These are phyloP conservation scores for Mesoclemmys tuberculata DNA, from an alignment of 2,113 vertebrate species.

Conservation along the genomic window DNA sequence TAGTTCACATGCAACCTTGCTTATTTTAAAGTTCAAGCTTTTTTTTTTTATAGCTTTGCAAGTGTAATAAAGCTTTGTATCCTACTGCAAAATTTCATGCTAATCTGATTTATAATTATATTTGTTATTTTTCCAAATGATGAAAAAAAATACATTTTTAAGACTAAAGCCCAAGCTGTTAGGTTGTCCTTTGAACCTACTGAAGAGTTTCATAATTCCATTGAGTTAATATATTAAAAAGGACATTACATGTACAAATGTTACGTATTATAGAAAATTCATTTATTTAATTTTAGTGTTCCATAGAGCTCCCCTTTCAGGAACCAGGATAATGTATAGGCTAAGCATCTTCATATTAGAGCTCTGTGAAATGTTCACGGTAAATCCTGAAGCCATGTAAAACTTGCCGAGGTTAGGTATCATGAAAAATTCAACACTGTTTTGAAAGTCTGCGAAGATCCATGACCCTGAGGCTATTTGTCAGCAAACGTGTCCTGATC, in stretches of 20 bases:
- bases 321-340: background rate
- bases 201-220: background rate
- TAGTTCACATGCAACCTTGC: background rate
- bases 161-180: background rate
- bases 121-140: background rate
- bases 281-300: background rate
- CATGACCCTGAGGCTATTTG: background rate
- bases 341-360: background rate
- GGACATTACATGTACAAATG: background rate
- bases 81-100: background rate
- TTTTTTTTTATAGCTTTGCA: background rate
- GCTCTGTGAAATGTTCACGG: background rate
- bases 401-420: background rate
- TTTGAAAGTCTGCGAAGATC: background rate
- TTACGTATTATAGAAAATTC: rapidly evolving
- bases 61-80: slow-evolving; percentile 14
- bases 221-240: background rate
- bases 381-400: background rate
- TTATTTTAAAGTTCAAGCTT: background rate
- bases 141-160: background rate
- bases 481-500: background rate
- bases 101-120: background rate
- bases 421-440: background rate
- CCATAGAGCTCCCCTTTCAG: background rate
- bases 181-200: background rate